Conservation (phyloP, 1,140 invertebrate genomes). For the Papilio polytes region DNA sequence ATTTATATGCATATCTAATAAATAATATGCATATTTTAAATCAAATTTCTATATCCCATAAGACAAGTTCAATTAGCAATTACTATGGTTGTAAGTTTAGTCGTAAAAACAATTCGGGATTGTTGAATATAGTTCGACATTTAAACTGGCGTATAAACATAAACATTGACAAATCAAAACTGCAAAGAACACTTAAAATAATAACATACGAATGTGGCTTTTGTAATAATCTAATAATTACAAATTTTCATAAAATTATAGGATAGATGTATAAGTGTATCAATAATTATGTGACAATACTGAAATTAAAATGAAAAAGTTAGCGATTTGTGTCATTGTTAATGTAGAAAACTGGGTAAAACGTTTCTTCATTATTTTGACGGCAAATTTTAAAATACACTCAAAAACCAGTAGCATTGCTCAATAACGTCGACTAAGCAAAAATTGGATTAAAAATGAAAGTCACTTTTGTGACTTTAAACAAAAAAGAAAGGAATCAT, state of each 20-base stretch:
- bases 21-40: not conserved
- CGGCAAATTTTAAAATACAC: not conserved
- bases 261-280: not conserved
- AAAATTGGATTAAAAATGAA: slow-evolving; percentile 17
- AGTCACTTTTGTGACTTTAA: slow-evolving; percentile 16
- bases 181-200: not conserved
- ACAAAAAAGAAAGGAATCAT: slow-evolving; percentile 25
- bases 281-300: not conserved
- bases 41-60: not conserved
- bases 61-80: slow-evolving; percentile 20
- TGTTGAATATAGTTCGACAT: slow-evolving; percentile 12
- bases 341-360: not conserved
- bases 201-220: not conserved
- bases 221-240: not conserved
- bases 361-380: not conserved
- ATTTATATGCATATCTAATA: not conserved
- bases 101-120: not conserved
- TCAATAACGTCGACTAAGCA: slow-evolving; percentile 4
- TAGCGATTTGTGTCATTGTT: not conserved
- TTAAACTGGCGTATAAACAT: not conserved
- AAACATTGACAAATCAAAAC: not conserved
- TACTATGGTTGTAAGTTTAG: slow-evolving; percentile 13
- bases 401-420: not conserved
- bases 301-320: not conserved
- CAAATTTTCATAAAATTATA: not conserved